Conservation (phyloP, 1,140 invertebrate species). For the Lepidurus couesii region DNA sequence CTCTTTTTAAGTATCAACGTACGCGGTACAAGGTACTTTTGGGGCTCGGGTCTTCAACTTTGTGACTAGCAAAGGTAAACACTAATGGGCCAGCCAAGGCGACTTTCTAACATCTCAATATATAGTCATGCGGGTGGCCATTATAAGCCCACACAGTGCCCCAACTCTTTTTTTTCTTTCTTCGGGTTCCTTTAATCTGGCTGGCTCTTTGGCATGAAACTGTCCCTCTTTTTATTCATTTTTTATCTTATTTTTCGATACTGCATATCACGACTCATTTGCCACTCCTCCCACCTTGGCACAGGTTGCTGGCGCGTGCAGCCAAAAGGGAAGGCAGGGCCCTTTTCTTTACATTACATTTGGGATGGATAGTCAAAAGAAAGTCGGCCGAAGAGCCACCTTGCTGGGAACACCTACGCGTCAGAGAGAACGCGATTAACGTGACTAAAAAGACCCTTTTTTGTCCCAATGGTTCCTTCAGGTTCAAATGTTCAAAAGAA, state of each 20-base stretch:
- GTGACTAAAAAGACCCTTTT: neutral
- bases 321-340: neutral
- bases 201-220: neutral
- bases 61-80: conserved; percentile 11
- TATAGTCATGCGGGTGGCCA: conserved; percentile 20
- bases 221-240: neutral
- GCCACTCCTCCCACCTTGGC: conserved; percentile 12
- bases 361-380: neutral
- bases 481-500: too few species aligned
- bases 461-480: neutral
- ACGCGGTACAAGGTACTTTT: neutral
- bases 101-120: conserved; percentile 22
- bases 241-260: neutral
- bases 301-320: conserved; percentile 20
- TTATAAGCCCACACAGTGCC: conserved; percentile 16
- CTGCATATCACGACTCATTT: neutral
- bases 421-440: neutral
- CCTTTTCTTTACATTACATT: conserved; percentile 4
- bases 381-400: neutral
- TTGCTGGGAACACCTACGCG: neutral
- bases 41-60: too few species aligned
- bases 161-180: conserved; percentile 5
- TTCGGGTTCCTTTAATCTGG: neutral
- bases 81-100: conserved; percentile 1
- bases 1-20: too few species aligned